Evolutionary conservation across 2,797 vertebrate species (phyloP).

Genomic region (Sylvia borin): DNA sequence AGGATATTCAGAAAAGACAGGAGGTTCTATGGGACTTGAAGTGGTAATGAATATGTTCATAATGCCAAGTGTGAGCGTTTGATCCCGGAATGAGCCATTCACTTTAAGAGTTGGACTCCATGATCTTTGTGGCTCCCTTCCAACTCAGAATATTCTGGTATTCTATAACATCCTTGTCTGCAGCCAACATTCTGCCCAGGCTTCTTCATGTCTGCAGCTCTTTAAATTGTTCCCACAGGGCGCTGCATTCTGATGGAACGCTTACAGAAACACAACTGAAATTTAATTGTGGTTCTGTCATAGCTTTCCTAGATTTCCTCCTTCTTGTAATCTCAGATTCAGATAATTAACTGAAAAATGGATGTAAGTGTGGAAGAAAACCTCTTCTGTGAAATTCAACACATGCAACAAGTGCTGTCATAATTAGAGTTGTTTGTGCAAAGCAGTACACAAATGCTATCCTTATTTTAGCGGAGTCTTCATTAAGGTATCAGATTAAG

Average conservation of each 20-base stretch:
- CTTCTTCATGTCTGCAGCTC: neutral
- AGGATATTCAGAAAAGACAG: neutral
- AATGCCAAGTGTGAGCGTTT: neutral
- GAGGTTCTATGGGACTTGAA: neutral
- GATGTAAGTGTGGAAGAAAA: neutral
- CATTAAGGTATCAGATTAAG: neutral
- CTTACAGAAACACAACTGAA: neutral
- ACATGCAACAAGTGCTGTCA: neutral
- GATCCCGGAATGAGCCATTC: neutral
- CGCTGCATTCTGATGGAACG: neutral
- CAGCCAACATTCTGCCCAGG: neutral
- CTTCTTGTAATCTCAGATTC: neutral
- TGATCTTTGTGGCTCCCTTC: neutral
- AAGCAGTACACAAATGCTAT: neutral
- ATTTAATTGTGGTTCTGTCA: neutral
- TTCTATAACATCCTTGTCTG: neutral
- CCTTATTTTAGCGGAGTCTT: neutral
- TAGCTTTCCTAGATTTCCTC: neutral
- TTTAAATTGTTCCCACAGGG: neutral
- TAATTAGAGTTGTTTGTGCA: neutral
- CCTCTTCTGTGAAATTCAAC: neutral
- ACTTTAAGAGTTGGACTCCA: neutral
- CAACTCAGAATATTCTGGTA: neutral
- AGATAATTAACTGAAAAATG: neutral
- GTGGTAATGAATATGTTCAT: neutral